Conservation (phyloP, 1,140 invertebrate species). For the Drosophila mojavensis region DNA sequence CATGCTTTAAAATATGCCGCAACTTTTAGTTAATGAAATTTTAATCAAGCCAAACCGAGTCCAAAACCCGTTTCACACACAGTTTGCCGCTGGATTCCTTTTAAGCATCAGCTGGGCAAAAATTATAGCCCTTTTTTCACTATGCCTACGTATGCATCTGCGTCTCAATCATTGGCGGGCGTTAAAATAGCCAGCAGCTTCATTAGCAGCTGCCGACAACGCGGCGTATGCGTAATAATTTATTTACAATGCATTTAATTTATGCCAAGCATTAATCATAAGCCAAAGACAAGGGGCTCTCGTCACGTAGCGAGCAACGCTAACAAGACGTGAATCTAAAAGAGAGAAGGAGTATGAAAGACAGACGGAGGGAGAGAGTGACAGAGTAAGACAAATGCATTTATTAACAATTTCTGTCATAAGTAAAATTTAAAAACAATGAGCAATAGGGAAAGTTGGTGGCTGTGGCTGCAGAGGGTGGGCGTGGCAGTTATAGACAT, state of each 20-base stretch:
- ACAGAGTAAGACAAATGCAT: conserved; percentile 46
- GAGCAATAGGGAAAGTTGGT: conserved; percentile 7
- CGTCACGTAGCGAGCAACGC: conserved; percentile 40
- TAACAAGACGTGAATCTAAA: conserved; percentile 9
- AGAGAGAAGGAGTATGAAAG: conserved; percentile 13
- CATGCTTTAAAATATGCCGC: conserved; percentile 77
- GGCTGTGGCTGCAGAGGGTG: too few species aligned
- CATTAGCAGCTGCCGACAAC: conserved; percentile 60
- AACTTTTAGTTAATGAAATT: conserved; percentile 83
- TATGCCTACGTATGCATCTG: not conserved
- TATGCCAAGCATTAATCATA: conserved; percentile 74
- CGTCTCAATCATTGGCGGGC: not conserved
- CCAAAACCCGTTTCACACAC: conserved; percentile 57
- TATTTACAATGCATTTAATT: conserved; percentile 81
- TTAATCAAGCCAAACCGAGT: conserved; percentile 72
- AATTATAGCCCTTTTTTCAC: conserved; percentile 2
- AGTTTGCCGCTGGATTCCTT: conserved; percentile 26
- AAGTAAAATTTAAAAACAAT: conserved; percentile 81
- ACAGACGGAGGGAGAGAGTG: conserved; percentile 20
- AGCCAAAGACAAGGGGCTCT: conserved; percentile 6
- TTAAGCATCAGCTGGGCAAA: conserved; percentile 49
- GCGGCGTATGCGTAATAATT: conserved; percentile 75
- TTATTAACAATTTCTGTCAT: conserved; percentile 77
- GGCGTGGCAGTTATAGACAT: conserved; percentile 17
- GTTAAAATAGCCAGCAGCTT: conserved; percentile 70